phyloP scores from a whole-genome alignment of 2,888 invertebrate species.

The Gandaritis pyraliata region DNA sequence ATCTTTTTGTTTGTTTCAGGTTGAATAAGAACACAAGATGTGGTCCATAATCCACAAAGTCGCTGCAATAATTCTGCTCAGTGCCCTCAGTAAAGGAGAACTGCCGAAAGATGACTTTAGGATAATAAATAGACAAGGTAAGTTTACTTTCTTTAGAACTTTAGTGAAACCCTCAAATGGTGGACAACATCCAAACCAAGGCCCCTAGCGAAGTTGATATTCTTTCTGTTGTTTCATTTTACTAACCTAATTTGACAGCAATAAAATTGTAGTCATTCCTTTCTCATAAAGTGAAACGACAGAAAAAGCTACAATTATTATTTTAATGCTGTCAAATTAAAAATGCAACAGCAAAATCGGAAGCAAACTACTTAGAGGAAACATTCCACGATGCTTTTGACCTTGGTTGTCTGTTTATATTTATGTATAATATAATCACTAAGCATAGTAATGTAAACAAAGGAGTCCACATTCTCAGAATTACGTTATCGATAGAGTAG shows the following conservation, averaged over 20 bases:
- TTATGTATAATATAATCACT: too few relatives aligned
- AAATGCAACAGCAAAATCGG: too few relatives aligned
- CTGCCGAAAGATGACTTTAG: slow-evolving; percentile 79
- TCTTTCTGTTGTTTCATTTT: too few relatives aligned
- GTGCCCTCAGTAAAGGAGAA: slow-evolving; percentile 69
- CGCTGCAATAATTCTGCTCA: slow-evolving; percentile 64
- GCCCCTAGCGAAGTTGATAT: too few relatives aligned
- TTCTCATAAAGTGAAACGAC: too few relatives aligned
- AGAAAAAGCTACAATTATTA: too few relatives aligned
- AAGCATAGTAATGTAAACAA: too few relatives aligned
- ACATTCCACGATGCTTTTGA: background rate
- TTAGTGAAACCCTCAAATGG: background rate
- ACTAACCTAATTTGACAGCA: too few relatives aligned
- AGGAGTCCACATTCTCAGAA: slow-evolving; percentile 29
- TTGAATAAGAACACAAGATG: slow-evolving; percentile 50
- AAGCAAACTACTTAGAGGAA: background rate
- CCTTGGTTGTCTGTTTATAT: background rate
- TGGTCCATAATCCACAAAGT: slow-evolving; percentile 61
- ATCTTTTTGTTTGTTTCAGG: slow-evolving; percentile 30
- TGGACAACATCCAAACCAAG: background rate
- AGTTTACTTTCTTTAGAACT: slow-evolving; percentile 21
- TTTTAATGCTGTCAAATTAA: too few relatives aligned
- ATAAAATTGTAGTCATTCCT: too few relatives aligned
- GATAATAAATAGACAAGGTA: slow-evolving; percentile 80
- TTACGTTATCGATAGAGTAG: slow-evolving; percentile 15